Evolutionary conservation across 2,888 invertebrate species (phyloP).

Genomic region (Idaea dimidiata): DNA sequence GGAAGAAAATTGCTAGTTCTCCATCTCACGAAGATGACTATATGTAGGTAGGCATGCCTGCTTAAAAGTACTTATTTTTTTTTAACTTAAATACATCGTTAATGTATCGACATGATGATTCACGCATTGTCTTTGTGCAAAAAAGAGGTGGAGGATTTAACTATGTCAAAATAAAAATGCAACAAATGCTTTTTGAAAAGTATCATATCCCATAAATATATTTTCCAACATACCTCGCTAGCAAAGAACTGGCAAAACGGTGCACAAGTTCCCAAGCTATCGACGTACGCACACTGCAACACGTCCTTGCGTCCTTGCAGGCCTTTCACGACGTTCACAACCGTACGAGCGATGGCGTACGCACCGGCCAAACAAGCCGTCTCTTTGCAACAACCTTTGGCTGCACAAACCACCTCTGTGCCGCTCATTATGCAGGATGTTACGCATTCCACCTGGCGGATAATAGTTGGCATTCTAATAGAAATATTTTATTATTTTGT

Average conservation of each 20-base stretch:
- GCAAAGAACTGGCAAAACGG: slow-evolving; percentile 69
- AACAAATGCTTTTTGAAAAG: neutral
- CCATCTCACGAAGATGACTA: no score
- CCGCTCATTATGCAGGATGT: slow-evolving; percentile 71
- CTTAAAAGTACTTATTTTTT: no score
- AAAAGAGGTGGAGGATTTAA: no score
- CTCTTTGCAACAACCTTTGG: slow-evolving; percentile 50
- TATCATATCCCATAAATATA: no score
- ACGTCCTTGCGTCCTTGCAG: slow-evolving; percentile 53
- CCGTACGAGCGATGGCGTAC: slow-evolving; percentile 62
- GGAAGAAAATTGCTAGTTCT: no score
- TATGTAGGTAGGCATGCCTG: no score
- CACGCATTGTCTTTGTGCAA: no score
- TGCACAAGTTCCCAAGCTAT: slow-evolving; percentile 60
- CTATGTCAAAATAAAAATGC: neutral
- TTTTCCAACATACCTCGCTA: slow-evolving; percentile 51
- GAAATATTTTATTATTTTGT: no score
- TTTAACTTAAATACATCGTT: no score
- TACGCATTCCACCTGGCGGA: slow-evolving; percentile 60
- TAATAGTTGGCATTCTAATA: neutral
- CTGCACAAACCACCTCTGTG: slow-evolving; percentile 54
- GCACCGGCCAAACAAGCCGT: slow-evolving; percentile 67
- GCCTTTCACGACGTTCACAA: slow-evolving; percentile 65
- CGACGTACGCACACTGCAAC: slow-evolving; percentile 65
- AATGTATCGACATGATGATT: no score